Evolutionary conservation across 2,888 invertebrate species (phyloP).

Genomic region (Drosophila merina): DNA sequence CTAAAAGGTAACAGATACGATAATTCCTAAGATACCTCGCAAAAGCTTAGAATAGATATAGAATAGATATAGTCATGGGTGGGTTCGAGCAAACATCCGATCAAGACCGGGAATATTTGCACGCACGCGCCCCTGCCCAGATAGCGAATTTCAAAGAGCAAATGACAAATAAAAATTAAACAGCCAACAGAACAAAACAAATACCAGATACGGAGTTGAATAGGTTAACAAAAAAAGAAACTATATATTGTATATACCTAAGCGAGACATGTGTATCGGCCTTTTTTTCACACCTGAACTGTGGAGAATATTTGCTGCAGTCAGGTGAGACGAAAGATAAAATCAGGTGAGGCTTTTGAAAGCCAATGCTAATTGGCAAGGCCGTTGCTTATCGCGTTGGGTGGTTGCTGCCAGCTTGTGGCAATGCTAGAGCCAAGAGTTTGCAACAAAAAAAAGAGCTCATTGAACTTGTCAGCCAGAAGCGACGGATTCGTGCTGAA

Average conservation of each 20-base stretch:
- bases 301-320: slow-evolving; percentile 51
- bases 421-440: neutral
- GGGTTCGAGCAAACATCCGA: slow-evolving; percentile 22
- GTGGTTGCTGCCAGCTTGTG: slow-evolving; percentile 2
- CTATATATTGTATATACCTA: neutral
- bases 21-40: neutral
- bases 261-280: slow-evolving; percentile 59
- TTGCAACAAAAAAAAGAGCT: slow-evolving; percentile 12
- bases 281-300: slow-evolving; percentile 66
- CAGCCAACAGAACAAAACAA: slow-evolving; percentile 54
- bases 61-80: slow-evolving; percentile 1
- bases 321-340: slow-evolving; percentile 52
- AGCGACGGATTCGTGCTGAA: slow-evolving; percentile 7
- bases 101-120: slow-evolving; percentile 37
- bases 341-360: slow-evolving; percentile 27
- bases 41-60: slow-evolving; percentile 6
- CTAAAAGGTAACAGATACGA: neutral
- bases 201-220: slow-evolving; percentile 34
- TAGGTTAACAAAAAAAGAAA: neutral
- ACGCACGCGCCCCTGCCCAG: slow-evolving; percentile 46
- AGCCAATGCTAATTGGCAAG: slow-evolving; percentile 70
- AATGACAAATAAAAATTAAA: slow-evolving; percentile 63
- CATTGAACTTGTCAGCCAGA: slow-evolving; percentile 44
- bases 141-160: slow-evolving; percentile 41
- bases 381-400: slow-evolving; percentile 64